phyloP scores from a whole-genome alignment of 2,888 invertebrate genomes.

The Arge pagana region DNA sequence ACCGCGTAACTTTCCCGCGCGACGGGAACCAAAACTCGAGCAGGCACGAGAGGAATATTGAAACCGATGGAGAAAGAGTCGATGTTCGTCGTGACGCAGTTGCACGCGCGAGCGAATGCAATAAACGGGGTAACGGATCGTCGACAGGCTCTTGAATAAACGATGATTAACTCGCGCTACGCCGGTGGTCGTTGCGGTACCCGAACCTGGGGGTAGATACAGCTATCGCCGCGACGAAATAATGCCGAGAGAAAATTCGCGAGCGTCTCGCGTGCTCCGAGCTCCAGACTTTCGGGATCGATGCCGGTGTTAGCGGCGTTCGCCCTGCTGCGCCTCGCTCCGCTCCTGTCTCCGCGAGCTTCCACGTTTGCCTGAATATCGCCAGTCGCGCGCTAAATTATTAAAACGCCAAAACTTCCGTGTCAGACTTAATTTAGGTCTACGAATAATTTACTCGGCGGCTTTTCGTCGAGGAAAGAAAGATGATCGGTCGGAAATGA shows the following conservation, averaged over 20 bases:
- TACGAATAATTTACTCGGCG: too few species aligned
- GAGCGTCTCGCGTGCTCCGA: conserved; percentile 16
- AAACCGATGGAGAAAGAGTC: too few species aligned
- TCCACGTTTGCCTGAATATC: not conserved
- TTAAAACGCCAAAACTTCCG: not conserved
- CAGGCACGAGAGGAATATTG: too few species aligned
- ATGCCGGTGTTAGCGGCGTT: conserved; percentile 15
- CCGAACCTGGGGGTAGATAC: too few species aligned
- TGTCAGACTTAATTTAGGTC: too few species aligned
- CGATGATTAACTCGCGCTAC: conserved; percentile 28
- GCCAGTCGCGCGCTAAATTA: not conserved
- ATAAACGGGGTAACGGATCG: too few species aligned
- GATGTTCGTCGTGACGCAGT: too few species aligned
- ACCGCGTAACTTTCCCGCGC: too few species aligned
- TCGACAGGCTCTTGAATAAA: conserved; percentile 32
- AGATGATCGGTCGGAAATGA: too few species aligned
- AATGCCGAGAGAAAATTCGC: conserved; percentile 21
- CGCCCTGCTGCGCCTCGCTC: conserved; percentile 15
- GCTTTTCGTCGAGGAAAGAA: too few species aligned
- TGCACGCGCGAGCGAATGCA: too few species aligned
- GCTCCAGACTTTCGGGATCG: conserved; percentile 16
- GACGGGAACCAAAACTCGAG: too few species aligned
- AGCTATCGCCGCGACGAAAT: conserved; percentile 19
- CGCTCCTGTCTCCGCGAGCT: not conserved
- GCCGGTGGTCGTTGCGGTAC: conserved; percentile 2